Evolutionary conservation across 2,888 invertebrate species (phyloP), one percentile per base, ranked within the genome.

Genomic region (Thymelicus lineola): DNA sequence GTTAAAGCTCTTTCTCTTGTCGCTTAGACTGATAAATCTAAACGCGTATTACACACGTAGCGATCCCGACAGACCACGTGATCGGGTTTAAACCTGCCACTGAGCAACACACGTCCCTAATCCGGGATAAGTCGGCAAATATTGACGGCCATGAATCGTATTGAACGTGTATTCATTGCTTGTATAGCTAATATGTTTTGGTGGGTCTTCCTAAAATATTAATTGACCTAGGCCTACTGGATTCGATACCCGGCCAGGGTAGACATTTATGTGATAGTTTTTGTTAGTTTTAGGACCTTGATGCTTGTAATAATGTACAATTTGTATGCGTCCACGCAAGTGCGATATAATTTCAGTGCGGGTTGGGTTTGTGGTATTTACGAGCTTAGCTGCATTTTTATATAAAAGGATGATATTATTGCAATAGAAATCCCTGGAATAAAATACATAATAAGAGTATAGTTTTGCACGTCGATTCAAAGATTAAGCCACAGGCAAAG

Each of bases 31-130:
- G 74, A 50, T 66, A 15, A 28, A 77, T 72, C 80, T 82, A 77
- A 78, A 79, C 83, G 84, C 85, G 86, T 86, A 87, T 84, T 86
- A 85, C 86, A 88, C 90, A 89, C 89, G 88, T 88, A 88, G 83
- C 74, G 82, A 83, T 84, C 79, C 79, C 80, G 79, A 78, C 79
- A 81, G 87, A 89, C 88, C 88, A 84, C 86, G 86, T 83, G 90
- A 87, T 88, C 86, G 77, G 77, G 74, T 80, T 77, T 86, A 87
- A 88, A 86, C 88, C 88, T 73, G 76, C 79, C 77, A 82, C 79
- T 77, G 78, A 79, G 74, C 77, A 77, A 89, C 84, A 90, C 87
- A 88, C 88, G 86, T 76, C 86, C 80, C 68, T 75, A 75, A 77
- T 71, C 77, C 73, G 83, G 90, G 86, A 87, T 88, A 82, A 85